Percentiles rank a stretch among this genome's conserved stretches.
Evolutionary conservation across 1,140 invertebrate genomes (phyloP).

Genomic region (Homalodisca vitripennis): DNA sequence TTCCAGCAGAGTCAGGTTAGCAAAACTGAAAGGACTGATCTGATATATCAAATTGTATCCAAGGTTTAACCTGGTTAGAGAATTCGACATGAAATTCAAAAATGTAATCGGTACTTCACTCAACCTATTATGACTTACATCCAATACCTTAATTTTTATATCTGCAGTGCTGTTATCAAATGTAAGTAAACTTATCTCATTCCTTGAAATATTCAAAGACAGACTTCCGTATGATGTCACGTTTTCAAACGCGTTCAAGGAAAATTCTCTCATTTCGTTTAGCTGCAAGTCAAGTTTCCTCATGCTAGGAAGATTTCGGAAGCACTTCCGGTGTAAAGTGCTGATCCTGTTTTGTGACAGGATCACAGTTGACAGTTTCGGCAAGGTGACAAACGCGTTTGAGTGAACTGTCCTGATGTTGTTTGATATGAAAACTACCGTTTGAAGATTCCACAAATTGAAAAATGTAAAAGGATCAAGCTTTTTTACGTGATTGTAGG

Average conservation of each 20-base stretch:
- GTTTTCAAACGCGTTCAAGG: conserved; percentile 64
- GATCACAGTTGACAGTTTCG: conserved; percentile 66
- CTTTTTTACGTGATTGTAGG: conserved; percentile 66
- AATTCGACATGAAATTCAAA: conserved; percentile 59
- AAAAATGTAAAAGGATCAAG: conserved; percentile 63
- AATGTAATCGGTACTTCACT: conserved; percentile 62
- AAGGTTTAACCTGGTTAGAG: conserved; percentile 63
- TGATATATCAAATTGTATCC: conserved; percentile 71
- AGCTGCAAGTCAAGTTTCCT: conserved; percentile 68
- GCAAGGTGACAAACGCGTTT: conserved; percentile 63
- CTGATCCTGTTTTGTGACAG: conserved; percentile 65
- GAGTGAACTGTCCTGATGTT: conserved; percentile 58
- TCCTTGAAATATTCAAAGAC: conserved; percentile 66
- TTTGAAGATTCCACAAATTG: conserved; percentile 62
- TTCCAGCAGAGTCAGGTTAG: conserved; percentile 65
- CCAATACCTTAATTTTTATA: conserved; percentile 62
- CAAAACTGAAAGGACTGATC: conserved; percentile 70
- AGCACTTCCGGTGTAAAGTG: conserved; percentile 60
- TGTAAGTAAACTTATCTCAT: conserved; percentile 61
- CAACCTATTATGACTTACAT: conserved; percentile 68
- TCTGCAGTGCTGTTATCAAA: conserved; percentile 53
- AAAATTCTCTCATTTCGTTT: conserved; percentile 66
- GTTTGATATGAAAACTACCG: conserved; percentile 69
- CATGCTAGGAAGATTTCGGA: conserved; percentile 65
- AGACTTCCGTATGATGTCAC: conserved; percentile 59